Conservation (phyloP, 1,140 invertebrate species). For the Ridgeia piscesae region DNA sequence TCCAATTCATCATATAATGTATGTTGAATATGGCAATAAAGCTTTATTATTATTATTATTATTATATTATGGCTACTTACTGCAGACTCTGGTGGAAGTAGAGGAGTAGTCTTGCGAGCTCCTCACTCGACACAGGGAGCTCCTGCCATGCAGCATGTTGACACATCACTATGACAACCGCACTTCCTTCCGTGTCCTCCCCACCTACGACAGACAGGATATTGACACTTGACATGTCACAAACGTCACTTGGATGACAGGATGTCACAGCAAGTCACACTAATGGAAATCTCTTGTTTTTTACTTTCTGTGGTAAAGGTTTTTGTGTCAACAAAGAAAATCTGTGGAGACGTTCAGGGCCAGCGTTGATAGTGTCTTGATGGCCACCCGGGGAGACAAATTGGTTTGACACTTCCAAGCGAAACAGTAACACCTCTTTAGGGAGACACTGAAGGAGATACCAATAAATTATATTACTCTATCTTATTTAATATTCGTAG, state of each 20-base stretch:
- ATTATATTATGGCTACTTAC: conserved; percentile 32
- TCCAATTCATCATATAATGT: too few species aligned
- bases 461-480: too few species aligned
- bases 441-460: too few species aligned
- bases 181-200: conserved; percentile 39
- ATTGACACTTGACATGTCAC: background rate
- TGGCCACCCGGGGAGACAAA: too few species aligned
- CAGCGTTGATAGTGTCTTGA: too few species aligned
- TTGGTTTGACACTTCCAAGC: too few species aligned
- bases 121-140: conserved; percentile 39
- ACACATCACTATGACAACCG: conserved; percentile 47
- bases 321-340: too few species aligned
- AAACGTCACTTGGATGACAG: background rate
- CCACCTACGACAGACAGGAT: conserved; percentile 38
- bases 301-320: background rate
- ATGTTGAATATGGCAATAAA: too few species aligned
- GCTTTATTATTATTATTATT: too few species aligned
- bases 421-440: too few species aligned
- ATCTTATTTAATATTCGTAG: too few species aligned
- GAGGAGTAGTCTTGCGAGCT: conserved; percentile 46
- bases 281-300: background rate
- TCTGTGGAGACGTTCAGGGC: too few species aligned
- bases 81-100: conserved; percentile 49
- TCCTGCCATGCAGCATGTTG: conserved; percentile 40
- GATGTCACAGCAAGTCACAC: background rate